Percentiles rank a stretch among this genome's conserved stretches.
These are phyloP conservation scores for Calephelis virginiensis DNA, from an alignment of 1,140 invertebrate genomes.

Conservation along the genomic window DNA sequence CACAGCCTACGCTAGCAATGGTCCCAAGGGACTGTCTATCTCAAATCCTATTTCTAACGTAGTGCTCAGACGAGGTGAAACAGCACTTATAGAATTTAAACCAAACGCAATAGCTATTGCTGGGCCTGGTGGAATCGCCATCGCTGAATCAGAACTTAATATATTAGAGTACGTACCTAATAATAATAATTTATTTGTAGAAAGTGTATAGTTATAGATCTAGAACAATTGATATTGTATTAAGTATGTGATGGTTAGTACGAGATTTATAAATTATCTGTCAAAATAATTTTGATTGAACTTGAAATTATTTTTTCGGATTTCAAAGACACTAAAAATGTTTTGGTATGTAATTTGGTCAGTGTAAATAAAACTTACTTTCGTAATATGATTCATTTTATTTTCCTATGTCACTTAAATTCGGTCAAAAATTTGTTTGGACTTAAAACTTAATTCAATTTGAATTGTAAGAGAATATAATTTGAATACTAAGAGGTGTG, in stretches of 20 bases:
- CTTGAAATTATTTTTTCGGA: slow-evolving; percentile 63
- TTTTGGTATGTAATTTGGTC: not conserved
- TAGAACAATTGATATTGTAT: not conserved
- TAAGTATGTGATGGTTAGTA: not conserved
- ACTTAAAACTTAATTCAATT: no score
- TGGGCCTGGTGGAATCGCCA: slow-evolving; percentile 84
- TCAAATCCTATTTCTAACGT: slow-evolving; percentile 82
- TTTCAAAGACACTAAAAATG: not conserved
- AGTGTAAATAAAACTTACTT: no score
- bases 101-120: slow-evolving; percentile 84
- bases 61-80: slow-evolving; percentile 74
- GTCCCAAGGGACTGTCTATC: slow-evolving; percentile 82
- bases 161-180: slow-evolving; percentile 59
- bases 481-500: no score
- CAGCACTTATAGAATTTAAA: slow-evolving; percentile 80
- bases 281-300: slow-evolving; percentile 53
- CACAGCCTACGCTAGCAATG: slow-evolving; percentile 81
- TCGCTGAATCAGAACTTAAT: slow-evolving; percentile 82
- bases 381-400: no score
- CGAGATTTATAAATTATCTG: not conserved
- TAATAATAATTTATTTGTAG: slow-evolving; percentile 20
- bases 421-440: no score
- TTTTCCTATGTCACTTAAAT: no score
- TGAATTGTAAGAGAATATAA: no score
- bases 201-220: not conserved